Evolutionary conservation across 2,888 invertebrate genomes (phyloP), one percentile per base, ranked within the genome.

Genomic region (Girardia tigrina): DNA sequence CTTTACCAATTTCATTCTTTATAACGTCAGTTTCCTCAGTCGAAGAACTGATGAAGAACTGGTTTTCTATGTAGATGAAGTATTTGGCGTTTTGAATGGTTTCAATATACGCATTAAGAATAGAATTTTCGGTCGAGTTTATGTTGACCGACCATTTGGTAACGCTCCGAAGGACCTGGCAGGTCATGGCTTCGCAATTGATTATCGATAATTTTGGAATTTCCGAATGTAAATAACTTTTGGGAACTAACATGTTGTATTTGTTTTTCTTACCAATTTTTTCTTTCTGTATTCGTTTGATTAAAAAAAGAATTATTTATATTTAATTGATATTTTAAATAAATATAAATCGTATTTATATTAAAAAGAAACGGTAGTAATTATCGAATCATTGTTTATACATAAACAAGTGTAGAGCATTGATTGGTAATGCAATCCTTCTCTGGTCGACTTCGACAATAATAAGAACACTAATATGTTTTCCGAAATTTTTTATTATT

Each of bases 61-160:
- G 94, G 86, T 95, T 95, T 86, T 97, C 97, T 74, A 98, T 95
- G 84, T 97, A 98, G 79, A 98, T 88, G 82, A 90, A 95, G 84
- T 94, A 91, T 81, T 94, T 90, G 0, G 97, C 90, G 79, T 90
- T 89, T 26, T 89, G 89, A 77, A 98, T 97, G 0, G 90, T 89
- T 80, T 94, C 90, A 70, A 94, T 89, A 83, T 97, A 97, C 0
- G 95, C 95, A 80, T 92, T 90, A 81, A 93, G 92, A 78, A 95
- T 94, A 80, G 93, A 93, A 81, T 90, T 89, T 82, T 95, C 80
- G 90, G 90, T 0, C 89, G 87, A 82, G 27, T 90, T 86, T 85
- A 91, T 91, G 0, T 94, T 94, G 78, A 90, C 89, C 26, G 94
- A 94, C 95, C 95, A 95, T 76, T 90, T 89, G 28, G 90, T 89